Evolutionary conservation across 1,140 invertebrate species (phyloP).

Genomic region (Lepeophtheirus salmonis): DNA sequence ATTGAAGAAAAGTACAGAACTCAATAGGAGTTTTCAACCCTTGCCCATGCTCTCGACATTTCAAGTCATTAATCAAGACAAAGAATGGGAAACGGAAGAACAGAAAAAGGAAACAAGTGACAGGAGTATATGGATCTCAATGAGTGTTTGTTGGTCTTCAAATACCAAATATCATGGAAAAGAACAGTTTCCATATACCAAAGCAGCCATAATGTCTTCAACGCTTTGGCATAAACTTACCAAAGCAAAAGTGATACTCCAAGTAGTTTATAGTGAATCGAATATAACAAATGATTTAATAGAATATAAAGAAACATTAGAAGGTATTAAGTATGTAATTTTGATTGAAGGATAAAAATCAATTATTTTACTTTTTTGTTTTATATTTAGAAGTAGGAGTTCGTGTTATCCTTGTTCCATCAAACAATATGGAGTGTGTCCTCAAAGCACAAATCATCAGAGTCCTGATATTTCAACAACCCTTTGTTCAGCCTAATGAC

Average conservation of each 20-base stretch:
- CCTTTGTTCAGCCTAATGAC: not conserved
- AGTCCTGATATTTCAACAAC: slow-evolving; percentile 3
- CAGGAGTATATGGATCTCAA: slow-evolving; percentile 5
- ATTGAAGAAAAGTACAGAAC: too few species aligned
- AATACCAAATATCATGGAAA: slow-evolving; percentile 9
- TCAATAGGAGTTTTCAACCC: too few species aligned
- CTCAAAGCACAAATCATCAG: slow-evolving; percentile 11
- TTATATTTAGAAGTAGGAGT: not conserved
- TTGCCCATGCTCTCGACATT: not conserved
- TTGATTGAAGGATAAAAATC: too few species aligned
- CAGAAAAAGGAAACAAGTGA: not conserved
- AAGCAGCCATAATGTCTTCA: not conserved
- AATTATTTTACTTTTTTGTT: not conserved
- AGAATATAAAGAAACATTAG: not conserved
- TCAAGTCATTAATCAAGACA: not conserved
- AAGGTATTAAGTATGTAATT: too few species aligned
- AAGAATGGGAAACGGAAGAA: not conserved
- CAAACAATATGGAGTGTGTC: slow-evolving; percentile 4
- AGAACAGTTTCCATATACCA: slow-evolving; percentile 8
- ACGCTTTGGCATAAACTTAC: slow-evolving; percentile 10
- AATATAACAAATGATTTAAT: not conserved
- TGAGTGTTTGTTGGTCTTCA: slow-evolving; percentile 8
- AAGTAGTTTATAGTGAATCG: slow-evolving; percentile 9
- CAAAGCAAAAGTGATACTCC: not conserved
- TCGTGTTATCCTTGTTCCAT: not conserved